Percentiles rank a stretch among this genome's conserved stretches.
These are phyloP conservation scores for Sylvilagus bachmani DNA, from an alignment of 2,113 vertebrate genomes.

Conservation along the genomic window DNA sequence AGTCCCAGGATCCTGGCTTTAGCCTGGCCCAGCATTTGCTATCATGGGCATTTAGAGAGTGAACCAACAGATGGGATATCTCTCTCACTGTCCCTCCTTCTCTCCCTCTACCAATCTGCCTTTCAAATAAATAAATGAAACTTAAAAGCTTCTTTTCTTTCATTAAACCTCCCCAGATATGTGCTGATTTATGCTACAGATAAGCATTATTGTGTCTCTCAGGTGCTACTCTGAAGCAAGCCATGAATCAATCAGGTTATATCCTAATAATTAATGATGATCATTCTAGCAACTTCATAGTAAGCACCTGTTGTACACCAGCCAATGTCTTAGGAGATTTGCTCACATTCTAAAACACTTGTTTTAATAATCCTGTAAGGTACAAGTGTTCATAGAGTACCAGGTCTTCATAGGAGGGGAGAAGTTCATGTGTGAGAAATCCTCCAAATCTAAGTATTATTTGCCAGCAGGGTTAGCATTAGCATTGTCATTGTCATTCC, in stretches of 20 bases:
- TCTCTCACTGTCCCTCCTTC: too few relatives aligned
- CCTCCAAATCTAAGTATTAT: neutral
- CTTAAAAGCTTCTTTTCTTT: neutral
- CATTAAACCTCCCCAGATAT: neutral
- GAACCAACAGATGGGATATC: too few relatives aligned
- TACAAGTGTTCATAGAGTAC: neutral
- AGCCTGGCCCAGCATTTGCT: too few relatives aligned
- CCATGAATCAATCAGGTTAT: neutral
- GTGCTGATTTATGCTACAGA: neutral
- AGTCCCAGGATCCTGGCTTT: too few relatives aligned
- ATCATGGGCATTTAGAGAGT: too few relatives aligned
- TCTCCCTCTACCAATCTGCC: too few relatives aligned
- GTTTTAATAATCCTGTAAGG: neutral
- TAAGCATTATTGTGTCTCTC: neutral
- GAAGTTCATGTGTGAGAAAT: neutral
- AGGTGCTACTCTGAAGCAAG: neutral
- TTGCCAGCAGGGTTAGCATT: neutral
- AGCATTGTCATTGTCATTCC: neutral
- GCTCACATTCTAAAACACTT: conserved; percentile 7
- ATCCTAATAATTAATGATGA: neutral
- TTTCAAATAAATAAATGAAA: too few relatives aligned
- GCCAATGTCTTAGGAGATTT: neutral
- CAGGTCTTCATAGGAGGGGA: neutral
- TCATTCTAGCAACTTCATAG: neutral
- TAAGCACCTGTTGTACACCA: neutral